Conservation (phyloP, 2,797 vertebrate species). For the Tauraco hartlaubi region DNA sequence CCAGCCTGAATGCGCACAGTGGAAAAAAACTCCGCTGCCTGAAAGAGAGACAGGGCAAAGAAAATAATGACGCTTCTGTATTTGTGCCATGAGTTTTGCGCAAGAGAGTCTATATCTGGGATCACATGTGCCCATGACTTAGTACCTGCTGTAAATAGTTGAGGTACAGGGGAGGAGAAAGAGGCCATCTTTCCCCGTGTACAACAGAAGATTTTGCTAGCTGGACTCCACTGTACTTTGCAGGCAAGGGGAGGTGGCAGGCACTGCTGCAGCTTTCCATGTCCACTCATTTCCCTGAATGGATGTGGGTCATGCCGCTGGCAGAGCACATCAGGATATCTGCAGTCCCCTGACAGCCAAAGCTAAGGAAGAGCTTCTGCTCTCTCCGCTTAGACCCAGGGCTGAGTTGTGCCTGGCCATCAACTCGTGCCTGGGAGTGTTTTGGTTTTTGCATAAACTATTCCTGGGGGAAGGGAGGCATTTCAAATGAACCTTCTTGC, state of each 20-base stretch:
- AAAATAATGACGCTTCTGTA: background rate
- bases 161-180: background rate
- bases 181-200: background rate
- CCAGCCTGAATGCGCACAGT: background rate
- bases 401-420: background rate
- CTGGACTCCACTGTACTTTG: background rate
- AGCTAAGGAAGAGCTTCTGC: background rate
- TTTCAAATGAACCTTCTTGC: background rate
- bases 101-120: background rate
- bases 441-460: background rate
- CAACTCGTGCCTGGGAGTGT: background rate
- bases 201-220: background rate
- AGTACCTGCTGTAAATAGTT: background rate
- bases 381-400: background rate
- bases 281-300: rapidly evolving
- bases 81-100: background rate
- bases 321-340: background rate
- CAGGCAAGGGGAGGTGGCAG: background rate
- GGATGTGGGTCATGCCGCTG: background rate
- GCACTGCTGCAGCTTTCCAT: background rate
- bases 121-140: background rate
- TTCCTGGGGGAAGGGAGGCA: background rate
- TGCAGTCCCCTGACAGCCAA: background rate
- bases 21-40: background rate
- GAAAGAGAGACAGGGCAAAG: background rate